These are phyloP conservation scores for Troides oblongomaculatus DNA, from an alignment of 2,888 invertebrate genomes.

Conservation along the genomic window DNA sequence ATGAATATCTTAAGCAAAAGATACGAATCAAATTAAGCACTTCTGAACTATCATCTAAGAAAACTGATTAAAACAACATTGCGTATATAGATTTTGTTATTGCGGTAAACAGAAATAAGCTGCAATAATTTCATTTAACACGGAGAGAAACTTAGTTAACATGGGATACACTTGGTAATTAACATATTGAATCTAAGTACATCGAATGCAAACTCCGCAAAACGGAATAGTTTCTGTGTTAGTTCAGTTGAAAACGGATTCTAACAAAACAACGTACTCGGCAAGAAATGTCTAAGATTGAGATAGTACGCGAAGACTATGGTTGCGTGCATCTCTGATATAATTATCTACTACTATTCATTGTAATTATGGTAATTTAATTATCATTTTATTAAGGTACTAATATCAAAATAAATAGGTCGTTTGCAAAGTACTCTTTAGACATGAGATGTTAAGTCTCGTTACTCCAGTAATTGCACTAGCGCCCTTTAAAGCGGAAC, in stretches of 20 bases:
- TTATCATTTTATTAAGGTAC: no score
- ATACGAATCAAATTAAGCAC: no score
- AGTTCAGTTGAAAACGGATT: conserved; percentile 19
- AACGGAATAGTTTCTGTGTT: conserved; percentile 15
- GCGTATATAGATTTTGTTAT: no score
- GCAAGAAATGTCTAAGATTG: conserved; percentile 4
- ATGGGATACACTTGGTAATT: conserved; percentile 1
- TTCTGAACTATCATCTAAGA: no score
- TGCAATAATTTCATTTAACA: background rate
- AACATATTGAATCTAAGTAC: conserved; percentile 14
- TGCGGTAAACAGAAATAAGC: background rate
- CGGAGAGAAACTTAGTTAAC: background rate
- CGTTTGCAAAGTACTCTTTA: no score
- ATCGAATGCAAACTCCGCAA: conserved; percentile 5
- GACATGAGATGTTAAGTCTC: no score
- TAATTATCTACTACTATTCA: background rate
- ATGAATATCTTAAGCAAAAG: no score
- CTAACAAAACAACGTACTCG: conserved; percentile 18
- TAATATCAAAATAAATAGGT: background rate
- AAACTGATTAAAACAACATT: no score
- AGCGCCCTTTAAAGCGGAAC: no score
- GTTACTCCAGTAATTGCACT: no score
- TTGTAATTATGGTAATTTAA: no score
- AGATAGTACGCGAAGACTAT: conserved; percentile 4
- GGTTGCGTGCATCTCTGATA: conserved; percentile 3